phyloP scores from a whole-genome alignment of 37 sponge, comb jelly and placozoan species.

The Amphimedon queenslandica region DNA sequence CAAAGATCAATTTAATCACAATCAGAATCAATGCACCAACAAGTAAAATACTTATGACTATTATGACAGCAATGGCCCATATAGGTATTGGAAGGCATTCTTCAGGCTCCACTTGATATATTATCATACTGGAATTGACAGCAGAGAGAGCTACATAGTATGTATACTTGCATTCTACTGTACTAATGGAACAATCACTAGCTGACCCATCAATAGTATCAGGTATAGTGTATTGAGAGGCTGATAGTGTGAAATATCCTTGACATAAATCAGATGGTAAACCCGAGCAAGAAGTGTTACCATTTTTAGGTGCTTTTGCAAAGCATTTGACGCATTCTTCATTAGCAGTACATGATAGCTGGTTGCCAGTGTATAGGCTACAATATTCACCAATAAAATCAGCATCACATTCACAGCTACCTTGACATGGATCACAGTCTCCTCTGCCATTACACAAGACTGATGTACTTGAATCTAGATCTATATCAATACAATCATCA shows the following conservation, averaged over 20 bases:
- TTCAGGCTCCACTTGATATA: background rate
- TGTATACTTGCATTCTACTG: background rate
- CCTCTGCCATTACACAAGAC: background rate
- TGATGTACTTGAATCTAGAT: background rate
- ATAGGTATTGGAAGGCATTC: background rate
- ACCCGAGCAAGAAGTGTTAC: too few species aligned
- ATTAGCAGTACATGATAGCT: background rate
- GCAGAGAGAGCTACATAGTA: background rate
- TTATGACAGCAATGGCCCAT: conserved; percentile 45
- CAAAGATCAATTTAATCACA: conserved; percentile 47
- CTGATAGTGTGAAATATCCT: background rate
- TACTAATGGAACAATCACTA: background rate
- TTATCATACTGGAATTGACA: background rate
- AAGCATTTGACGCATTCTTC: background rate
- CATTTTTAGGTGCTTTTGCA: background rate
- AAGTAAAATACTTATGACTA: conserved; percentile 21
- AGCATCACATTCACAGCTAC: background rate
- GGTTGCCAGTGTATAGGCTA: background rate
- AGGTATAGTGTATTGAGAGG: background rate
- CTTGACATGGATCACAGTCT: background rate
- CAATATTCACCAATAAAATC: conserved; percentile 5
- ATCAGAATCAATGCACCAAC: conserved; percentile 35
- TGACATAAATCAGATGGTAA: too few species aligned
- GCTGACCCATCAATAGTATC: background rate
- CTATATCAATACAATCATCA: background rate